Evolutionary conservation across 2,888 invertebrate species (phyloP).

Genomic region (Bedellia somnulentella): DNA sequence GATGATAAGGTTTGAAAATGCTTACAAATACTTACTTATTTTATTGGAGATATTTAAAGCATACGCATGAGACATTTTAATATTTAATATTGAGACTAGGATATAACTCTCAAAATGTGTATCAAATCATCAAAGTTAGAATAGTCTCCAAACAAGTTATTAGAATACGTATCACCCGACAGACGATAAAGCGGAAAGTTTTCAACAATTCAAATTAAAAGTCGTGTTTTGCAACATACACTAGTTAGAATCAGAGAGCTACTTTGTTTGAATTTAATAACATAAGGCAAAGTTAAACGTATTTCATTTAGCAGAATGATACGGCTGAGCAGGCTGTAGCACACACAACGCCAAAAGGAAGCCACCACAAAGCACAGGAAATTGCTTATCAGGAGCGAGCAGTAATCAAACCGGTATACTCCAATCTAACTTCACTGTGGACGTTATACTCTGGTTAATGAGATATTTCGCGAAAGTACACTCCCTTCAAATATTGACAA

Average conservation of each 20-base stretch:
- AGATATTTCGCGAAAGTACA: slow-evolving; percentile 29
- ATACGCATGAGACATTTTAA: no score
- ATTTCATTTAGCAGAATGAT: background rate
- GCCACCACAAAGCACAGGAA: slow-evolving; percentile 46
- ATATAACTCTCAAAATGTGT: no score
- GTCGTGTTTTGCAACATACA: background rate
- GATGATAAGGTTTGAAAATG: no score
- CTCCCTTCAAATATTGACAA: slow-evolving; percentile 33
- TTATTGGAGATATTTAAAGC: no score
- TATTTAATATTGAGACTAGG: no score
- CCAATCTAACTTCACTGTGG: slow-evolving; percentile 44
- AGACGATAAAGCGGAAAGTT: background rate
- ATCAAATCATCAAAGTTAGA: no score
- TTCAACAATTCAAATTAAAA: background rate
- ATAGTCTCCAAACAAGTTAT: no score
- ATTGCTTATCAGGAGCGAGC: slow-evolving; percentile 48
- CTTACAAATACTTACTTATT: no score
- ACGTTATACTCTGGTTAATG: slow-evolving; percentile 27
- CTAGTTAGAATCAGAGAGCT: background rate
- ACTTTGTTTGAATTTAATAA: background rate
- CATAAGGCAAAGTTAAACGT: background rate
- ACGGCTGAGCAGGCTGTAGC: background rate
- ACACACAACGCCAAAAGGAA: slow-evolving; percentile 21
- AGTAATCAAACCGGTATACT: slow-evolving; percentile 29
- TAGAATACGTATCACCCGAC: background rate